Conservation (phyloP, 1,140 invertebrate species). For the Ips nitidus region DNA sequence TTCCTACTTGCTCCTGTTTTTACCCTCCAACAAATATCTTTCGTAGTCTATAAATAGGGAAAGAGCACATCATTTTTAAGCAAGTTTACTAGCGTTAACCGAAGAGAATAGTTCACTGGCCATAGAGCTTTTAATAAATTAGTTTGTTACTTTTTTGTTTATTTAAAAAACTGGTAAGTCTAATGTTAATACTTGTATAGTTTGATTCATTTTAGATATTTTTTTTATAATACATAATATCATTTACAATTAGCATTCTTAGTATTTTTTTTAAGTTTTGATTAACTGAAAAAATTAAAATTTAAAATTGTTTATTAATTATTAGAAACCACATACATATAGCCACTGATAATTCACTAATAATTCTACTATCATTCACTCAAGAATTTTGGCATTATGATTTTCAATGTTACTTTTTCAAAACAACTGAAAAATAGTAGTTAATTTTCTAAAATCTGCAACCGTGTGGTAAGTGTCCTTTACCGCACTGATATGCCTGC, state of each 20-base stretch:
- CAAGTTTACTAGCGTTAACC: conserved; percentile 6
- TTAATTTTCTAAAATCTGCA: too few species aligned
- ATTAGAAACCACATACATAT: too few species aligned
- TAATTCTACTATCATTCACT: too few species aligned
- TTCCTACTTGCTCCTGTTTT: conserved; percentile 1
- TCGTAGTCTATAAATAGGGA: conserved; percentile 14
- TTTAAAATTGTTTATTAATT: too few species aligned
- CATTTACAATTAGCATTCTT: not conserved
- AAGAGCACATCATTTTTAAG: conserved; percentile 12
- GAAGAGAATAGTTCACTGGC: conserved; percentile 20
- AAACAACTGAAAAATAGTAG: too few species aligned
- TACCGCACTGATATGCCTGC: too few species aligned
- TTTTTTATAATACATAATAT: not conserved
- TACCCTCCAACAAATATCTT: conserved; percentile 3
- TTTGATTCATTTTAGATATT: not conserved
- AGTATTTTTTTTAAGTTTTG: not conserved
- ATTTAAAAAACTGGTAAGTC: not conserved
- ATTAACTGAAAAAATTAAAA: not conserved
- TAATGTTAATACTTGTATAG: not conserved
- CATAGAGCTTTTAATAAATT: too few species aligned
- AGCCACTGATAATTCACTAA: too few species aligned
- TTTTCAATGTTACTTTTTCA: too few species aligned
- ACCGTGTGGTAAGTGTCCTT: too few species aligned
- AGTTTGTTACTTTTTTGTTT: too few species aligned
- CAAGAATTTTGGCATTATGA: too few species aligned